A percentile compares a stretch with the other conserved stretches of the same genome.
phyloP scores from a whole-genome alignment of 92 coral and sea anemone species.

The Chrysogorgia sp. region DNA sequence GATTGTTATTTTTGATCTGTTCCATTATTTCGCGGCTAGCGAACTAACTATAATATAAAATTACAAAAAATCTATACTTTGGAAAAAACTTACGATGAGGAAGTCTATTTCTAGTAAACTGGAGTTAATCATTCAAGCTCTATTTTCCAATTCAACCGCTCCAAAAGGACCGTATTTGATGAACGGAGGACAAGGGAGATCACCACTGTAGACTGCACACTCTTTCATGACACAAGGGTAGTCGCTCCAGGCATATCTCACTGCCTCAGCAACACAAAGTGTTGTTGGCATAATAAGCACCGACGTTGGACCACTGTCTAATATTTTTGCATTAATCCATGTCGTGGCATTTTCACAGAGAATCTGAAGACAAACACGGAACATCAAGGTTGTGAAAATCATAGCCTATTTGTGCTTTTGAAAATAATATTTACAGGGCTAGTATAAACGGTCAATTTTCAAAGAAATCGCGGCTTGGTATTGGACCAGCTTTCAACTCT shows the following conservation, averaged over 20 bases:
- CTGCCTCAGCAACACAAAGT: conserved; percentile 52
- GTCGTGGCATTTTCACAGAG: conserved; percentile 27
- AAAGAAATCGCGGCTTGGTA: too few relatives aligned
- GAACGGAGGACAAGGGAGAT: conserved; percentile 86
- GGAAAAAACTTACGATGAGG: too few relatives aligned
- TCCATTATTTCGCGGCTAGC: too few relatives aligned
- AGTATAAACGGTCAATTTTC: too few relatives aligned
- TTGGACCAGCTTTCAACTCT: too few relatives aligned
- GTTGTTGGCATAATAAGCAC: conserved; percentile 60
- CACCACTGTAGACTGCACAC: conserved; percentile 93
- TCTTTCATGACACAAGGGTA: conserved; percentile 80
- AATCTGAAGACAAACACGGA: background rate
- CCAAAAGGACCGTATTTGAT: conserved; percentile 72
- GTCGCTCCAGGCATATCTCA: conserved; percentile 89
- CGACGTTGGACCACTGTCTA: conserved; percentile 45
- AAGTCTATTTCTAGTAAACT: too few relatives aligned
- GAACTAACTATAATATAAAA: too few relatives aligned
- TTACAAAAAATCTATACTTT: too few relatives aligned
- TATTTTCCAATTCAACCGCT: background rate
- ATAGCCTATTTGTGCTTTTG: too few relatives aligned
- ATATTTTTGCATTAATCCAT: conserved; percentile 65
- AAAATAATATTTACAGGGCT: too few relatives aligned
- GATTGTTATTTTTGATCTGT: too few relatives aligned
- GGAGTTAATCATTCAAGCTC: too few relatives aligned
- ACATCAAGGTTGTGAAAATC: background rate